These are phyloP conservation scores for Diachasmimorpha longicaudata DNA, from an alignment of 1,140 invertebrate species.

Conservation along the genomic window DNA sequence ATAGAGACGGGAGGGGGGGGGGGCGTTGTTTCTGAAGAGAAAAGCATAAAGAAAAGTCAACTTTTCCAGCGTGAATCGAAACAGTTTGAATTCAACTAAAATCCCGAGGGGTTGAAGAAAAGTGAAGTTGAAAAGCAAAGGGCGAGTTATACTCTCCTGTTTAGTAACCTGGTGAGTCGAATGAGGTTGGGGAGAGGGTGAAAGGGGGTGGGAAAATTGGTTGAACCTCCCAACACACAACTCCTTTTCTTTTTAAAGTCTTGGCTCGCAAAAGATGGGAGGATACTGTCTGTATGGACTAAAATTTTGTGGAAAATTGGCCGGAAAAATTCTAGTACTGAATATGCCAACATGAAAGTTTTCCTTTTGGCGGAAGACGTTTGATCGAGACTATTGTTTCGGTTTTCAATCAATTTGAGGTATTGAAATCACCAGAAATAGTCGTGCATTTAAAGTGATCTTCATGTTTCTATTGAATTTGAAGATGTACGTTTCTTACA, in stretches of 20 bases:
- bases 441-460: too few species aligned
- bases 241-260: neutral
- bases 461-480: too few species aligned
- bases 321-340: too few species aligned
- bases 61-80: neutral
- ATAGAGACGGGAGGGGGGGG: neutral
- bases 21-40: neutral
- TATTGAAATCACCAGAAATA: too few species aligned
- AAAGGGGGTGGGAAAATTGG: neutral
- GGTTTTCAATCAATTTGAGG: too few species aligned
- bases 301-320: too few species aligned
- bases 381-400: too few species aligned
- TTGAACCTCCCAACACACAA: neutral
- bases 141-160: constrained; percentile 5
- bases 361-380: too few species aligned
- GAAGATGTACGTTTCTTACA: neutral
- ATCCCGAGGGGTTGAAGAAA: neutral
- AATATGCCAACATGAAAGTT: too few species aligned
- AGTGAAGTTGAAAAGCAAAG: neutral
- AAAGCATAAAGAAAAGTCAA: neutral
- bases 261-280: neutral
- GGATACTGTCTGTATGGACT: too few species aligned
- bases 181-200: neutral
- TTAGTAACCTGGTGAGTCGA: constrained; percentile 21
- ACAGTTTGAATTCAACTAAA: neutral